These are phyloP conservation scores for Rousettus madagascariensis DNA, from an alignment of 2,797 vertebrate species.

Conservation along the genomic window DNA sequence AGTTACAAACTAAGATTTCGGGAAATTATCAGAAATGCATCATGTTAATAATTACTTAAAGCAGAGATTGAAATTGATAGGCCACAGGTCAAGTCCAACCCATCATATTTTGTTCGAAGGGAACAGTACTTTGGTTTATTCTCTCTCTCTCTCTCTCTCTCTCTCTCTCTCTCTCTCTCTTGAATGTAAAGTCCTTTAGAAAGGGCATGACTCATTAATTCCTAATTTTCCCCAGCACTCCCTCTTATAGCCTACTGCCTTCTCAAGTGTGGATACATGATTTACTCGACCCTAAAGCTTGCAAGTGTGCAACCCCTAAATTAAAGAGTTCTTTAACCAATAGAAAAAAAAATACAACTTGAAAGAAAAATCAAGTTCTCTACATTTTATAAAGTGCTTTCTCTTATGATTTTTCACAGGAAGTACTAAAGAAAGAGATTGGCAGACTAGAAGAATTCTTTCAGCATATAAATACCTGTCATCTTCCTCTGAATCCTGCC, in stretches of 20 bases:
- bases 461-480: constrained; percentile 78
- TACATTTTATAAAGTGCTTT: constrained; percentile 15
- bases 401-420: constrained; percentile 74
- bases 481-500: constrained; percentile 79
- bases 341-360: constrained; percentile 12
- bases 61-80: background rate
- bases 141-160: too few relatives aligned
- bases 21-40: background rate
- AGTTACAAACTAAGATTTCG: background rate
- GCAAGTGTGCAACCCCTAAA: background rate
- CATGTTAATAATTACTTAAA: background rate
- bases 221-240: background rate
- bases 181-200: background rate
- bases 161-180: too few relatives aligned
- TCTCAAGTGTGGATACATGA: background rate
- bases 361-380: background rate
- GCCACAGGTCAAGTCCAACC: background rate
- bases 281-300: background rate
- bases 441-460: constrained; percentile 80
- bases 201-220: background rate
- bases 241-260: background rate
- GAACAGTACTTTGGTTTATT: background rate
- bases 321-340: background rate
- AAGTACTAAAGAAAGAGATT: constrained; percentile 80
- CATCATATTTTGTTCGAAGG: background rate